Conservation (phyloP, 2,888 invertebrate species). For the Xylocampa areola region DNA sequence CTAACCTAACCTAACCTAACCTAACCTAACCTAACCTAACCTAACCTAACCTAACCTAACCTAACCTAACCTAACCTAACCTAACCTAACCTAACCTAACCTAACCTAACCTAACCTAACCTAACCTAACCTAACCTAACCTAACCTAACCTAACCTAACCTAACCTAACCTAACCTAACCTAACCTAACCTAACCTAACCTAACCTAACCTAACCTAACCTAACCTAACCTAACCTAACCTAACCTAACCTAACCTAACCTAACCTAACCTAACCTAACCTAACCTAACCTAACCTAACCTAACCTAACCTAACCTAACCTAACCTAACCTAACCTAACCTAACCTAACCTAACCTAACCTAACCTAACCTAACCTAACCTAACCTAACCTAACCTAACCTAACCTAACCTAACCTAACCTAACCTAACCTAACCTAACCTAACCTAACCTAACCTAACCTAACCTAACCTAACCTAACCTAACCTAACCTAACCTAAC, state of each 20-base stretch:
- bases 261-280: slow-evolving; percentile 4
- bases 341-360: slow-evolving; percentile 4
- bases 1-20: no score
- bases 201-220: slow-evolving; percentile 4
- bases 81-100: slow-evolving; percentile 4
- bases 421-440: slow-evolving; percentile 10
- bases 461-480: slow-evolving; percentile 27
- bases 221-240: slow-evolving; percentile 4
- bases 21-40: no score
- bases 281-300: slow-evolving; percentile 4
- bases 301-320: slow-evolving; percentile 4
- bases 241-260: slow-evolving; percentile 4
- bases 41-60: slow-evolving; percentile 4
- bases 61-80: slow-evolving; percentile 4
- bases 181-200: slow-evolving; percentile 4
- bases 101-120: slow-evolving; percentile 4
- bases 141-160: slow-evolving; percentile 4
- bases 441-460: slow-evolving; percentile 37
- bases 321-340: slow-evolving; percentile 4
- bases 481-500: slow-evolving; percentile 33
- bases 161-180: slow-evolving; percentile 4
- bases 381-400: slow-evolving; percentile 4
- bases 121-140: slow-evolving; percentile 4
- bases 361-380: slow-evolving; percentile 4
- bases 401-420: slow-evolving; percentile 1